Evolutionary conservation across 2,113 vertebrate species (phyloP), one percentile per base, ranked within the genome.

Genomic region (Ovibos moschatus): DNA sequence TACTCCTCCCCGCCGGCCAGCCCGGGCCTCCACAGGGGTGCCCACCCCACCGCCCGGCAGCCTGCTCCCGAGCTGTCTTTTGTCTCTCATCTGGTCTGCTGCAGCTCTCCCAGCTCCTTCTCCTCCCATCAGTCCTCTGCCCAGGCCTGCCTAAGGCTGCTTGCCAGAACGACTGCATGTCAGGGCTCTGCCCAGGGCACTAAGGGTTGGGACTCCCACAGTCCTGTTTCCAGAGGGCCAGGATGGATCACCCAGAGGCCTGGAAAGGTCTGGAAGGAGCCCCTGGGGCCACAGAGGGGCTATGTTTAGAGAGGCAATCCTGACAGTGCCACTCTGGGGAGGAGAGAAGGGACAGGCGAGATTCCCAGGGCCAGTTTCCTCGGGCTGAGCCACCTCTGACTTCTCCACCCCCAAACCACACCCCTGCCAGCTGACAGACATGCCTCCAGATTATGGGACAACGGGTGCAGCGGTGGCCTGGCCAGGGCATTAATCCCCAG

Each of bases 91-190:
- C 94, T 84, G 45, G 76, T 93, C 91, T 53, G 36, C 71, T 21
- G n/a, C 27, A 43, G 96, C 96, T 97, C 91, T 60, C 71, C 89
- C 74, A 16, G 87, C 95, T 47, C 94, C 88, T 86, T 85, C 81
- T 21, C 91, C 50, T 45, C 76, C 94, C 94, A 36, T 92, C 30
- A 0, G 33, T 78, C 93, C 95, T 97, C 95, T 98, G 98, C 96
- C 98, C 89, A 79, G 97, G 93, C 98, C 95, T 98, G 98, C 96
- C 92, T 43, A 76, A 85, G 96, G 98, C 97, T 92, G 95, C 95
- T 36, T 95, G 98, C 97, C 97, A 97, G 82, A 40, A 45, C 2
- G 2, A 94, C 0, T 89, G 86, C 95, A 62, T 82, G 97, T 94
- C 96, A 95, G 95, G 83, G 74, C 97, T 40, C 28, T 95, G 89